Conservation (phyloP, 2,113 vertebrate species). For the Vombatus ursinus region DNA sequence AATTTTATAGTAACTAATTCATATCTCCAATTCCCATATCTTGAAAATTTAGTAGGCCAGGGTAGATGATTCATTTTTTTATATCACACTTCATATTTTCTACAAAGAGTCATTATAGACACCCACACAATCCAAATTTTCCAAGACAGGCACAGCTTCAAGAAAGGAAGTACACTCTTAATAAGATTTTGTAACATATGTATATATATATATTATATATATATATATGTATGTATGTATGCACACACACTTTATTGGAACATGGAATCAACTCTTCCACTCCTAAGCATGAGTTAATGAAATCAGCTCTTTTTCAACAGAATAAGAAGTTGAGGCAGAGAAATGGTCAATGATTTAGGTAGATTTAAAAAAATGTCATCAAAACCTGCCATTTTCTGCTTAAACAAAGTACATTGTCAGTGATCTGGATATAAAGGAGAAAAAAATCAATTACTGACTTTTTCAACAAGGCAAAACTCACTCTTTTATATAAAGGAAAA, state of each 20-base stretch:
- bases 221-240: too few species aligned
- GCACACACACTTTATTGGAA: background rate
- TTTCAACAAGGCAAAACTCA: background rate
- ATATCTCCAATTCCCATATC: background rate
- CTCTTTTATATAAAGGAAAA: constrained; percentile 40
- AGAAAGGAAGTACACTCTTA: background rate
- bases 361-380: background rate
- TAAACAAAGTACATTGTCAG: background rate
- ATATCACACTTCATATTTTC: background rate
- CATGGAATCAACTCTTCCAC: background rate
- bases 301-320: background rate
- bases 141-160: background rate
- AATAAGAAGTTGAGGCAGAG: constrained; percentile 2
- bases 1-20: background rate
- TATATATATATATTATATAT: too few species aligned
- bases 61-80: background rate
- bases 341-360: background rate
- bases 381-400: background rate
- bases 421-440: background rate
- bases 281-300: background rate
- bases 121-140: background rate
- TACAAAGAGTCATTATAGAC: background rate
- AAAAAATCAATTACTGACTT: background rate
- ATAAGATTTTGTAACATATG: background rate
- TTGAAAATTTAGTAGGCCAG: background rate